Evolutionary conservation across 2,797 vertebrate species (phyloP), one percentile per base, ranked within the genome.

Genomic region (Tangara arthus): DNA sequence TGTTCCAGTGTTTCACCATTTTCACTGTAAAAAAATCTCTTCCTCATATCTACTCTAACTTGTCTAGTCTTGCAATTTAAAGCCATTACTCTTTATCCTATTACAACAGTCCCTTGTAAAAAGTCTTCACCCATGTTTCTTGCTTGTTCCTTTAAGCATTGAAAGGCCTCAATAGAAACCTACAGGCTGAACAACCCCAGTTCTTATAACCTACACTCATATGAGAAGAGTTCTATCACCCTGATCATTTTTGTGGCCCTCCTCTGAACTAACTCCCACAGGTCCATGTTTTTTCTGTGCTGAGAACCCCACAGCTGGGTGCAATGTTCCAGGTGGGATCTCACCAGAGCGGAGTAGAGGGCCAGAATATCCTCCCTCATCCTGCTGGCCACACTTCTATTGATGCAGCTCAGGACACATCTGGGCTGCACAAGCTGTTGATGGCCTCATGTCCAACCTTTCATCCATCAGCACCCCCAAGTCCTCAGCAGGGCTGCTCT

Each of bases 291-390:
- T 27, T 55, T 35, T 9, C 12, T 41, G 21, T 27, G 18, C 12
- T 61, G 56, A 23, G 21, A 9, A 55, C 16, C 17, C 14, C 1
- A 0, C 15, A 68, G 24, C 11, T 77, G 47, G 20, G 16, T 44
- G 30, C 17, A 39, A 2, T 46, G 44, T 44, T 44, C 44, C 23
- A 30, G 24, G 13, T 24, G 13, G 20, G 7, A 5, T 85, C 24
- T 39, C 39, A 46, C 12, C 8, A 19, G 57, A 19, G n/a, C 0
- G 0, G 4, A 44, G 14, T 11, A 52, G 4, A 9, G 27, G 32
- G 21, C 7, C 27, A 53, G 39, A 44, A 60, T 28, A 26, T 9
- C 5, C 16, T 37, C n/a, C 39, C 6, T 39, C 6, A 16, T 28
- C 9, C 72, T 60, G 28, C 23, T 30, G 20, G 8, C 32, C 32